A percentile compares a stretch with the other conserved stretches of the same genome.
Evolutionary conservation across 2,888 invertebrate genomes (phyloP).

Genomic region (Drosophila barbarae): DNA sequence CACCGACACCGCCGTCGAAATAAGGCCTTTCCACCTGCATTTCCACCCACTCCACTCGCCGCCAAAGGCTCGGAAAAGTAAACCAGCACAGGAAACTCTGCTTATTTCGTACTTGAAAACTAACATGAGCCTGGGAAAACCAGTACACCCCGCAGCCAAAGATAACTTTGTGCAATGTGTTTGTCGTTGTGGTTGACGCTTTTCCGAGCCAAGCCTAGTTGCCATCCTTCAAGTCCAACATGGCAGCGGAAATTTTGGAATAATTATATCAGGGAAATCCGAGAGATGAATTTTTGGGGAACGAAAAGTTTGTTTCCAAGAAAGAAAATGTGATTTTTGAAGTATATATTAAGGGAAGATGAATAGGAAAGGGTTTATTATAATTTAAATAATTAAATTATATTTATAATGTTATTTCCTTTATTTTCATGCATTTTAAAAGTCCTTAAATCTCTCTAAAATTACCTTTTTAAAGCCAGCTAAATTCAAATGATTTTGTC

Average conservation of each 20-base stretch:
- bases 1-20: conserved; percentile 30
- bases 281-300: neutral
- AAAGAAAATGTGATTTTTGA: neutral
- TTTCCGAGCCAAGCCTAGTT: conserved; percentile 9
- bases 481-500: no score
- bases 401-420: neutral
- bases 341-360: neutral
- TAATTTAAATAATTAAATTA: neutral
- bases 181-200: conserved; percentile 28
- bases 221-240: conserved; percentile 5
- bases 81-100: conserved; percentile 14
- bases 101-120: conserved; percentile 41
- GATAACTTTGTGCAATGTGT: conserved; percentile 24
- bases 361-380: neutral
- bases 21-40: conserved; percentile 25
- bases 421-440: neutral
- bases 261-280: conserved; percentile 15
- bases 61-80: conserved; percentile 21
- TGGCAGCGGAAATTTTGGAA: conserved; percentile 7
- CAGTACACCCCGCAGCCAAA: conserved; percentile 50
- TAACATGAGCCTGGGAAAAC: conserved; percentile 37
- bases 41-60: conserved; percentile 3
- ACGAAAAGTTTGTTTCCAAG: neutral
- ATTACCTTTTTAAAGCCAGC: neutral
- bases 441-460: neutral